phyloP scores from a whole-genome alignment of 1,140 invertebrate genomes.

The Gryon sp. region DNA sequence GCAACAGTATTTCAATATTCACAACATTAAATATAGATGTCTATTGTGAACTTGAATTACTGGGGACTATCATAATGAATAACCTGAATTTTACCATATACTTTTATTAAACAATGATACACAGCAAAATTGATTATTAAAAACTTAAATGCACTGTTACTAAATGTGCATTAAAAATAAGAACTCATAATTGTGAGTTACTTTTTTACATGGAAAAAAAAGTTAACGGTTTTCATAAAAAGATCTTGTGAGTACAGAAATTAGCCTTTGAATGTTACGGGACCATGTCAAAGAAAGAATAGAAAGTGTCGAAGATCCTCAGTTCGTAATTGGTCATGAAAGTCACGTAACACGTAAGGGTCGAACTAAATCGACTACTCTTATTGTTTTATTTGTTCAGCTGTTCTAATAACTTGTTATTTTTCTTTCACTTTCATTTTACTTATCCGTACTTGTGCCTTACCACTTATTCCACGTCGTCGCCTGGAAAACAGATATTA shows the following conservation, averaged over 20 bases:
- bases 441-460: constrained; percentile 65
- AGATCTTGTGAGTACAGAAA: constrained; percentile 32
- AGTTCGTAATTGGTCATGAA: constrained; percentile 50
- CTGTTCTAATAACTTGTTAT: constrained; percentile 53
- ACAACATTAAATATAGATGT: constrained; percentile 13
- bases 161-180: no score
- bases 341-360: constrained; percentile 62
- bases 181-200: no score
- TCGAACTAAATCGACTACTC: constrained; percentile 37
- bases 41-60: neutral
- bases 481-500: constrained; percentile 73
- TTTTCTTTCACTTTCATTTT: constrained; percentile 70
- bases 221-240: constrained; percentile 35
- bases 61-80: no score
- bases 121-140: no score
- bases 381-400: constrained; percentile 52
- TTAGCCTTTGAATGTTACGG: constrained; percentile 28
- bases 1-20: constrained; percentile 34
- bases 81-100: constrained; percentile 4
- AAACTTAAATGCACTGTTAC: no score
- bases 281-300: constrained; percentile 37
- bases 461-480: constrained; percentile 67
- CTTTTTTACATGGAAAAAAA: no score
- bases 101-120: no score
- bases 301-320: constrained; percentile 33